Conservation (phyloP, 1,140 invertebrate genomes). For the Lerema accius region DNA sequence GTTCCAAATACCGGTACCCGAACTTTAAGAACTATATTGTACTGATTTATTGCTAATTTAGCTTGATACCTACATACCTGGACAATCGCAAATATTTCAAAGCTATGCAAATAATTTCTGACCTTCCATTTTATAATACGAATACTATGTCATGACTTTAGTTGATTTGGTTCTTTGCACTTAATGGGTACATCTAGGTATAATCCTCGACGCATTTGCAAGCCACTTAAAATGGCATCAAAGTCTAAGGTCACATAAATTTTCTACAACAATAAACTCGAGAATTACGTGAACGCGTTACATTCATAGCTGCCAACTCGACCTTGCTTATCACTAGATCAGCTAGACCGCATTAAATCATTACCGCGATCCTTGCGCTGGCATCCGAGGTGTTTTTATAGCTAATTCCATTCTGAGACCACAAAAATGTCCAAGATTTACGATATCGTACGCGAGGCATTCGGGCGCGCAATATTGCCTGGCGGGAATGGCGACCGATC, state of each 20-base stretch:
- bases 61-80: no score
- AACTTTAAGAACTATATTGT: no score
- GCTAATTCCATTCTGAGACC: conserved; percentile 48
- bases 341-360: conserved; percentile 28
- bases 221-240: neutral
- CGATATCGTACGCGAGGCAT: conserved; percentile 49
- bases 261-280: neutral
- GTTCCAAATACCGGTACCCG: no score
- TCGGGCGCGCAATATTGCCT: conserved; percentile 46
- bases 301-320: conserved; percentile 8
- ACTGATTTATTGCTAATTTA: no score
- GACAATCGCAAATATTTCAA: no score
- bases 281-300: conserved; percentile 6
- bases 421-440: conserved; percentile 63
- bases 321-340: conserved; percentile 25
- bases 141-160: no score
- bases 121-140: no score
- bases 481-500: conserved; percentile 41
- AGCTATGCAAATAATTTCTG: no score
- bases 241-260: neutral
- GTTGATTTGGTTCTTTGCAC: no score
- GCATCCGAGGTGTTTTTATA: conserved; percentile 24
- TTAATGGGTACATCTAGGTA: no score
- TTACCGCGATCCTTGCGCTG: conserved; percentile 15
- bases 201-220: no score